These are phyloP conservation scores for Himalopsyche anomala DNA, from an alignment of 2,888 invertebrate genomes.

Conservation along the genomic window DNA sequence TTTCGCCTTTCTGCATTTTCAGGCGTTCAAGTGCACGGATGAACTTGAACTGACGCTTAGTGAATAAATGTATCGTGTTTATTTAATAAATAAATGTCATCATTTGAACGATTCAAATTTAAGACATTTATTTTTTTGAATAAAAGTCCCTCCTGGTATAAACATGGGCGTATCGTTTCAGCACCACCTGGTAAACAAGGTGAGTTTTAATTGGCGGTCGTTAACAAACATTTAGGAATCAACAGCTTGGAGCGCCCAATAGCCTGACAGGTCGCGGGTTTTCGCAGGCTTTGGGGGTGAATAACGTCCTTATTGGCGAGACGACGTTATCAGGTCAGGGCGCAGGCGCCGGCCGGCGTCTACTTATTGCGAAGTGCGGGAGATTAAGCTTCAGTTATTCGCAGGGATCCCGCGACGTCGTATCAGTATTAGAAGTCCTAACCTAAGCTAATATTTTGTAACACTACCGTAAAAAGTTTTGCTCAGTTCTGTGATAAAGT, in stretches of 20 bases:
- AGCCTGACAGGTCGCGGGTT: neutral
- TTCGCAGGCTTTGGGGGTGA: conserved; percentile 39
- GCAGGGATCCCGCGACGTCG: conserved; percentile 18
- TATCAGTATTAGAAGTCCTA: neutral
- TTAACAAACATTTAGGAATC: neutral
- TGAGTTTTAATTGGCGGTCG: conserved; percentile 5
- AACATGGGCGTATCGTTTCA: conserved; percentile 4
- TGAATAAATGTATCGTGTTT: too few species aligned
- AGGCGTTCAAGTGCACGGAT: too few species aligned
- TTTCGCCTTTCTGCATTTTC: too few species aligned
- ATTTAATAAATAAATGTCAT: too few species aligned
- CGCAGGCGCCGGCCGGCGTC: conserved; percentile 44
- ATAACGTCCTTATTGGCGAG: conserved; percentile 41
- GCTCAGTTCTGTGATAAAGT: conserved; percentile 25
- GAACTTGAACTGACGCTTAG: too few species aligned
- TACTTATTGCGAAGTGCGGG: conserved; percentile 23
- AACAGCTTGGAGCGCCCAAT: neutral
- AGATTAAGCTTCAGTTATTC: conserved; percentile 29
- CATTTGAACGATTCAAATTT: too few species aligned
- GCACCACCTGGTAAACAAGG: neutral
- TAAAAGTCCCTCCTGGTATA: too few species aligned
- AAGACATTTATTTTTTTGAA: too few species aligned
- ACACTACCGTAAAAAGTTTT: neutral
- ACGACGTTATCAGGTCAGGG: conserved; percentile 24
- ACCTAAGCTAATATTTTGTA: neutral